A percentile compares a stretch with the other conserved stretches of the same genome.
phyloP scores from a whole-genome alignment of 2,888 invertebrate species.

The Oeneis ivallda region DNA sequence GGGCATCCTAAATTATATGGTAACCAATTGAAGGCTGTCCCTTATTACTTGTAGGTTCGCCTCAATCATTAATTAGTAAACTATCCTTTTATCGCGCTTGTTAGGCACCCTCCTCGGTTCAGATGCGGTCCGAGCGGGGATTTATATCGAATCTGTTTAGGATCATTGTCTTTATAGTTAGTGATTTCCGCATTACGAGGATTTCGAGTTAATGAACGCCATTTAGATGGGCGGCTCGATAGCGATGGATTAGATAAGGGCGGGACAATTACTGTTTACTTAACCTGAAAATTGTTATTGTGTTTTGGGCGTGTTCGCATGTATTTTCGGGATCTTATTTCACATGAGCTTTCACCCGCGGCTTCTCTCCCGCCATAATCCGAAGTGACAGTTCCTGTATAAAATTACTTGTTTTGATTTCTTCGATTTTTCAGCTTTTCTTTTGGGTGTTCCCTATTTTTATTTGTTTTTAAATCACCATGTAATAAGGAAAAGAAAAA shows the following conservation, averaged over 20 bases:
- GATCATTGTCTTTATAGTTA: conserved; percentile 40
- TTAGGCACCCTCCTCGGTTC: conserved; percentile 36
- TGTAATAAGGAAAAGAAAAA: too few species aligned
- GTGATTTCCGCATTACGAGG: conserved; percentile 38
- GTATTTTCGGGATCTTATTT: neutral
- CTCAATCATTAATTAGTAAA: conserved; percentile 37
- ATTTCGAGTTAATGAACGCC: conserved; percentile 39
- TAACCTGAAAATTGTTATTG: conserved; percentile 31
- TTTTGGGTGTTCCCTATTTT: too few species aligned
- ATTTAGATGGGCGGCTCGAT: conserved; percentile 38
- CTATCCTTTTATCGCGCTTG: conserved; percentile 39
- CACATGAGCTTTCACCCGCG: too few species aligned
- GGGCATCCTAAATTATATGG: conserved; percentile 4
- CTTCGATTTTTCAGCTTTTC: too few species aligned
- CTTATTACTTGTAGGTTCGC: conserved; percentile 30
- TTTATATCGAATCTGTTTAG: conserved; percentile 40
- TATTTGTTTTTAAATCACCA: too few species aligned
- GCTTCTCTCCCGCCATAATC: too few species aligned
- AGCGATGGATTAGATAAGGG: conserved; percentile 30
- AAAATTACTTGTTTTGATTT: too few species aligned
- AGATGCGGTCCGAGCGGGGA: conserved; percentile 34
- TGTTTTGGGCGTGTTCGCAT: neutral
- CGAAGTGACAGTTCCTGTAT: too few species aligned
- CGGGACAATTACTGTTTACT: conserved; percentile 37
- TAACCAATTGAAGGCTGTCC: conserved; percentile 22